Conservation (phyloP, 2,113 vertebrate genomes). For the Misgurnus mizolepis region DNA sequence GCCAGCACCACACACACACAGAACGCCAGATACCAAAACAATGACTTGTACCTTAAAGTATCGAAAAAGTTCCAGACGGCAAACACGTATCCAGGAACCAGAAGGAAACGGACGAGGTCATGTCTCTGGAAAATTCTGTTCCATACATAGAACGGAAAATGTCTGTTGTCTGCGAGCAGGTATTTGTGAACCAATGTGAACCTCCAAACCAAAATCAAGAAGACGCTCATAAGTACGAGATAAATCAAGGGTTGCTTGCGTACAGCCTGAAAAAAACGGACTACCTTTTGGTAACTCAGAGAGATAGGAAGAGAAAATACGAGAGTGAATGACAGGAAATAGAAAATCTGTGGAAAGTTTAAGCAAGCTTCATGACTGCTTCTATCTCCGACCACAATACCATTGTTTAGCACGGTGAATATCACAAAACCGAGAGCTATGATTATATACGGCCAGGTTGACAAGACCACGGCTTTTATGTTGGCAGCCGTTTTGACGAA, state of each 20-base stretch:
- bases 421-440: constrained; percentile 74
- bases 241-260: constrained; percentile 78
- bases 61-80: constrained; percentile 89
- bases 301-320: constrained; percentile 85
- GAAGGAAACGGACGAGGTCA: constrained; percentile 79
- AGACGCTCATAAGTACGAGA: constrained; percentile 62
- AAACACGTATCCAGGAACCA: constrained; percentile 87
- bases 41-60: constrained; percentile 81
- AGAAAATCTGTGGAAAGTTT: constrained; percentile 92
- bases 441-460: constrained; percentile 84
- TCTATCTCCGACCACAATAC: constrained; percentile 91
- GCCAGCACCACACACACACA: constrained; percentile 78
- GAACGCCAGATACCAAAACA: constrained; percentile 89
- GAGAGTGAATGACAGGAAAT: constrained; percentile 86
- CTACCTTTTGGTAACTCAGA: constrained; percentile 74
- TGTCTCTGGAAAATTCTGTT: constrained; percentile 87
- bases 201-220: constrained; percentile 85
- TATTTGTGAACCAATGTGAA: constrained; percentile 92
- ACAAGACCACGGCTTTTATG: constrained; percentile 66
- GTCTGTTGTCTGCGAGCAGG: constrained; percentile 94
- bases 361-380: constrained; percentile 88
- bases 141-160: constrained; percentile 96
- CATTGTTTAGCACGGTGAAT: constrained; percentile 84
- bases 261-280: constrained; percentile 78
- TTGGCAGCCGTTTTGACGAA: constrained; percentile 73